Conservation (phyloP, 2,888 invertebrate genomes). For the Neelides folsomi region DNA sequence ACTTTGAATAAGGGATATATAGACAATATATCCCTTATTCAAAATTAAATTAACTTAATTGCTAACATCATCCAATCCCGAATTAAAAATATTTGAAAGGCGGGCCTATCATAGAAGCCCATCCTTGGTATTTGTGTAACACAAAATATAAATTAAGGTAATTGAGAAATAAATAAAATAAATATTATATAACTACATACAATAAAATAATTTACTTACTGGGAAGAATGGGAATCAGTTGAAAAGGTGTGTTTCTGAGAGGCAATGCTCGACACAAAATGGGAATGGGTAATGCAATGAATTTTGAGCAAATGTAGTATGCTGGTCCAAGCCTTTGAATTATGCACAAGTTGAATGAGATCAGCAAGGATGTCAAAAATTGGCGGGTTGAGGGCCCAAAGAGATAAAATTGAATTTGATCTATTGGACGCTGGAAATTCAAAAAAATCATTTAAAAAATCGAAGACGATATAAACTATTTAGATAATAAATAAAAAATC, state of each 20-base stretch:
- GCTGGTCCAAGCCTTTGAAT: constrained; percentile 5
- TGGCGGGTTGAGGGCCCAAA: constrained; percentile 26
- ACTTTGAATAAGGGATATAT: no score
- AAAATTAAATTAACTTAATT: no score
- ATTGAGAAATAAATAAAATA: no score
- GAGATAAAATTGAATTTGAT: constrained; percentile 21
- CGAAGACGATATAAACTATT: not conserved
- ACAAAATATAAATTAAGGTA: no score
- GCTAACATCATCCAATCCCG: no score
- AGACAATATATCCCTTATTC: no score
- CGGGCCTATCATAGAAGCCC: no score
- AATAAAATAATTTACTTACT: constrained; percentile 12
- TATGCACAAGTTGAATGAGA: constrained; percentile 7
- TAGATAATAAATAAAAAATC: no score
- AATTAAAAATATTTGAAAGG: no score
- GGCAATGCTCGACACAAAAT: constrained; percentile 27
- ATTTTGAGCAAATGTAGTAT: constrained; percentile 19
- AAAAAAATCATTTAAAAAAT: not conserved
- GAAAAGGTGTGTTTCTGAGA: constrained; percentile 18
- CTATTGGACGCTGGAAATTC: constrained; percentile 22
- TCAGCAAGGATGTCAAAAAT: constrained; percentile 22
- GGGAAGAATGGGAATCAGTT: constrained; percentile 21
- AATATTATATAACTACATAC: no score
- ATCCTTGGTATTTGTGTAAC: no score
- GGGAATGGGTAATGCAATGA: constrained; percentile 28